phyloP scores from a whole-genome alignment of 1,140 invertebrate genomes.

The Chlorops oryzae region DNA sequence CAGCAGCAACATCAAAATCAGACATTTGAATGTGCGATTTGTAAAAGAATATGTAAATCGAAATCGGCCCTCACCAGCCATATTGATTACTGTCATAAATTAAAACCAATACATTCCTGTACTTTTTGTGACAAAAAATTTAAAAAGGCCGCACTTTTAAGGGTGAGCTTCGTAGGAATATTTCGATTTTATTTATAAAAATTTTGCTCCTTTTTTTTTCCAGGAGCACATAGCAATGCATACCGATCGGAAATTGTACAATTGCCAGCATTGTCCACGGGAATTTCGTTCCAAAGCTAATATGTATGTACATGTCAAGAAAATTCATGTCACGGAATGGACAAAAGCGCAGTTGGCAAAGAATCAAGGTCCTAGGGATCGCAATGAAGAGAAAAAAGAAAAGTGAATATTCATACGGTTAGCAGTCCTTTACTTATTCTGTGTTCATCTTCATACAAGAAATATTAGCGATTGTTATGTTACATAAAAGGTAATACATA shows the following conservation, averaged over 20 bases:
- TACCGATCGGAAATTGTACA: conserved; percentile 29
- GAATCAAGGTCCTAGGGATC: too few species aligned
- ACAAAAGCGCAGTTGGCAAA: too few species aligned
- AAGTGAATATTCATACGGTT: too few species aligned
- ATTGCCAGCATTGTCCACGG: conserved; percentile 29
- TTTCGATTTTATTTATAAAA: not conserved
- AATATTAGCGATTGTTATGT: too few species aligned
- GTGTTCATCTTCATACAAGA: too few species aligned
- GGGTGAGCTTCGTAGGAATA: not conserved
- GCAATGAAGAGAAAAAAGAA: too few species aligned
- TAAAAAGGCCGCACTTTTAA: conserved; percentile 14
- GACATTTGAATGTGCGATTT: conserved; percentile 24
- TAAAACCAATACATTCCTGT: conserved; percentile 25
- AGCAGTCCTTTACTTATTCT: too few species aligned
- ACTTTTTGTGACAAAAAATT: conserved; percentile 28
- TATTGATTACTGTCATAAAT: conserved; percentile 22
- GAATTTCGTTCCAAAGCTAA: conserved; percentile 31
- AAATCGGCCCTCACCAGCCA: conserved; percentile 21
- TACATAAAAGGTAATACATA: too few species aligned
- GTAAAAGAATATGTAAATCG: conserved; percentile 18
- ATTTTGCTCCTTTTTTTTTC: conserved; percentile 11
- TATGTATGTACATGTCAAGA: conserved; percentile 33
- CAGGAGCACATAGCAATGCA: conserved; percentile 34
- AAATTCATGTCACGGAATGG: conserved; percentile 28
- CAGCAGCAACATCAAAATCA: conserved; percentile 18